Base-by-base conservation (phyloP, 2,797 vertebrate genomes). In the Manis javanica region DNA sequence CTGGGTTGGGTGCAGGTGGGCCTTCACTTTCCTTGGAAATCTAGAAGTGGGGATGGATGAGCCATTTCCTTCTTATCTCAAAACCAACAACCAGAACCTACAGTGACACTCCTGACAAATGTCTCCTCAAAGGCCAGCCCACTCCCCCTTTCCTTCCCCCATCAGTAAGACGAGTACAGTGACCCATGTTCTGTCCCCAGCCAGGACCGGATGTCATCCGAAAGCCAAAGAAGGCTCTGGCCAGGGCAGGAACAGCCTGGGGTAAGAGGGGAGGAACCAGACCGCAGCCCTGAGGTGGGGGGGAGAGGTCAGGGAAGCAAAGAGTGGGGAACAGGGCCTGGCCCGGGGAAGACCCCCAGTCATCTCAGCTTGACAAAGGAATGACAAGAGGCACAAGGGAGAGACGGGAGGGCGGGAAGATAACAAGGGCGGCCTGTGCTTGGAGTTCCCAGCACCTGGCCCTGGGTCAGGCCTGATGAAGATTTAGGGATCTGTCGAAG, bases 211-310 rank as follows among this genome's bases (percentile, higher is more conserved):
- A 9, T 34, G 46, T 37, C 15, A 42, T n/a, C n/a, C 26, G 5
- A 11, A 42, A 64, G 55, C 63, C 1, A 1, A 63, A 29, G 24
- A 83, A 53, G 29, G 46, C 61, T 82, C 37, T 46, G 92, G 53
- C 1, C 37, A 49, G 82, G 66, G 49, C 19, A 55, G 37, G 26
- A 55, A 16, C 21, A 77, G 57, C 34, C 15, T 6, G 24, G 3
- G 8, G 23, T 7, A 5, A 4, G 6, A 24, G 2, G 7, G 21
- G 12, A 26, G 68, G 42, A 34, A 23, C 39, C 4, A 59, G 77
- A 34, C 49, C 9, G 0, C 3, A 24, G 79, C 16, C 74, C 19
- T 0, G 1, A 0, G 15, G 24, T 46, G 42, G 72, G 8, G n/a
- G 18, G 7, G 15, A 29, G 21, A 0, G 9, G 19, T 12, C 2